These are phyloP conservation scores for Brenthis daphne DNA, from an alignment of 2,888 invertebrate species.

Conservation along the genomic window DNA sequence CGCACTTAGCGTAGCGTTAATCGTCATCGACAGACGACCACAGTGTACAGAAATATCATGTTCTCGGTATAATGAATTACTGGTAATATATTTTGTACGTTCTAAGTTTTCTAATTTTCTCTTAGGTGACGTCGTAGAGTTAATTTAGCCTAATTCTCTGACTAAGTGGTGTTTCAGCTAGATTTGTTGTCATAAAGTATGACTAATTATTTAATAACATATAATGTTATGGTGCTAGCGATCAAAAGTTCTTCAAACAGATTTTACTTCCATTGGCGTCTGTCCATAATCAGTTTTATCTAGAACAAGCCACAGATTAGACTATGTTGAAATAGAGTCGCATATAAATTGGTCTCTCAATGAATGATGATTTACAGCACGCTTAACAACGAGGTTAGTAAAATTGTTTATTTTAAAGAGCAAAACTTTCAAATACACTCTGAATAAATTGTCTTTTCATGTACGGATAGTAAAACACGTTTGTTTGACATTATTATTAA, in stretches of 20 bases:
- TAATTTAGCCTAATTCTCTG: neutral
- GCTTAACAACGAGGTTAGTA: neutral
- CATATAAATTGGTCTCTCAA: constrained; percentile 12
- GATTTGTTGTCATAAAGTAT: neutral
- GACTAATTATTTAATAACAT: constrained; percentile 1
- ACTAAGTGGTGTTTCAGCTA: neutral
- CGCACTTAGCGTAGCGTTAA: constrained; percentile 45
- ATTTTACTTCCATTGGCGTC: neutral
- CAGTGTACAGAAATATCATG: constrained; percentile 56
- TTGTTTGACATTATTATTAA: too few relatives aligned
- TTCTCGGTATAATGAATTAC: constrained; percentile 59
- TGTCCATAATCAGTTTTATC: constrained; percentile 24
- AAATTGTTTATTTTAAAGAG: neutral
- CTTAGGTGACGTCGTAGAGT: constrained; percentile 26
- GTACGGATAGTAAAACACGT: too few relatives aligned
- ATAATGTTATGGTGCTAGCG: constrained; percentile 16
- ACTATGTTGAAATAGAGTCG: constrained; percentile 14
- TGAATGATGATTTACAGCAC: constrained; percentile 11
- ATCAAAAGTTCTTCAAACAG: constrained; percentile 5
- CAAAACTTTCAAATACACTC: neutral
- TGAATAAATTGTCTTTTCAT: too few relatives aligned
- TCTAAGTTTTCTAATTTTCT: constrained; percentile 49
- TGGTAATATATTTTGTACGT: constrained; percentile 45
- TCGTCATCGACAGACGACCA: constrained; percentile 47
- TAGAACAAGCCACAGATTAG: constrained; percentile 18